Evolutionary conservation across 2,888 invertebrate species (phyloP), one percentile per base, ranked within the genome.

Genomic region (Pseudanteris insignis): DNA sequence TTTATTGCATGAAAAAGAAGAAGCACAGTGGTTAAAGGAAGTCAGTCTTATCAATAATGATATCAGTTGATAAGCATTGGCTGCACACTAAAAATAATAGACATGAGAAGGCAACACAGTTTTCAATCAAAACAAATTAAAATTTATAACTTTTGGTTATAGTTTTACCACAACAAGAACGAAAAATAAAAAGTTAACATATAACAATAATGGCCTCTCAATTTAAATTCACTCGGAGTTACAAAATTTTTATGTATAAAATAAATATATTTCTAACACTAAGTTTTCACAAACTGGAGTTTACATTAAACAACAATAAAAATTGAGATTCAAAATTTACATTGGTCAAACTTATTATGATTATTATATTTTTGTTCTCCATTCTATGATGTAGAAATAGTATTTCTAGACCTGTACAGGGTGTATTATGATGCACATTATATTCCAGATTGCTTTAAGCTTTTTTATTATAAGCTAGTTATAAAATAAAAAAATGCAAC

Each of bases 1-100:
- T 47, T 65, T 37, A 57, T 40, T 62, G 40, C 54, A 38, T 48
- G 33, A 63, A 43, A 44, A 28, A 18, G 14, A 43, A 7, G 28
- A 53, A 36, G 18, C 21, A 44, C 44, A 47, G 62, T 58, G 62
- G 46, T 69, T 57, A 71, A 47, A 67, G 38, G 67, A 72, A 74
- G 71, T 74, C 74, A 74, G 73, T 73, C 73, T 74, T 74, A 63
- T 66, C 54, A 50, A 46, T 41, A 51, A 44, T 51, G 51, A 58
- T 55, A 47, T 55, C 47, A 11, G 21, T 36, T 36, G 15, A 12
- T 12, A 36, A 36, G 25, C 10, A 26, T 53, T 7, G 37, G 5
- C 28, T 33, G 15, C n/a, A 7, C 11, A 12, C 28, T 37, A 33
- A 29, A 12, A 47, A 25, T n/a, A n/a, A n/a, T 14, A 40, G 30